phyloP scores from a whole-genome alignment of 1,140 invertebrate genomes.

The Drosophila ambigua region DNA sequence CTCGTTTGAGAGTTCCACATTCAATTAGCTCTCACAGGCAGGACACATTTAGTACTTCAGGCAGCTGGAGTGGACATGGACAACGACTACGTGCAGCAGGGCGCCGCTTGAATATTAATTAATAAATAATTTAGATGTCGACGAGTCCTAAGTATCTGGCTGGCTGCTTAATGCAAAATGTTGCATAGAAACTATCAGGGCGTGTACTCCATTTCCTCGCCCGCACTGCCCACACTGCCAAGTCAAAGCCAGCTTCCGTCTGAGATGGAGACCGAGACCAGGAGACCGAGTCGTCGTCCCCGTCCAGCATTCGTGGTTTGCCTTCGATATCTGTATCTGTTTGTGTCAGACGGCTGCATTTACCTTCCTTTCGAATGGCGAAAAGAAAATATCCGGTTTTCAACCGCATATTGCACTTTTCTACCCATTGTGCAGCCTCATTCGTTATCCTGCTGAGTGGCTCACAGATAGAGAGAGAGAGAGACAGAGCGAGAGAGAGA shows the following conservation, averaged over 20 bases:
- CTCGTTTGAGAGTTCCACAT: conserved; percentile 8
- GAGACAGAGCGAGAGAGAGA: conserved; percentile 23
- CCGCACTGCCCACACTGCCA: conserved; percentile 25
- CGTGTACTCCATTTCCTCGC: conserved; percentile 59
- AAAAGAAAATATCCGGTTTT: conserved; percentile 70
- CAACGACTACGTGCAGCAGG: no score
- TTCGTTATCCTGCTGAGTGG: conserved; percentile 54
- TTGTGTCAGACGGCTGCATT: conserved; percentile 39
- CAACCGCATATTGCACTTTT: conserved; percentile 72
- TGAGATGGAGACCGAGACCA: conserved; percentile 32
- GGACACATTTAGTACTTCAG: conserved; percentile 1
- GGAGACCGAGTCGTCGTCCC: background rate
- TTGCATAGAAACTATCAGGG: conserved; percentile 3
- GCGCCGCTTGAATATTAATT: conserved; percentile 40
- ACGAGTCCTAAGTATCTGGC: conserved; percentile 12
- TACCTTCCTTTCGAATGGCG: conserved; percentile 24
- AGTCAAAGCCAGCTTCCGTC: conserved; percentile 62
- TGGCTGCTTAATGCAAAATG: conserved; percentile 6
- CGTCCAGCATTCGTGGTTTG: background rate
- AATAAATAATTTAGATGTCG: conserved; percentile 26
- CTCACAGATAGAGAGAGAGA: conserved; percentile 23
- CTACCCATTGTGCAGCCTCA: conserved; percentile 61
- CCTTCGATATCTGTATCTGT: conserved; percentile 37
- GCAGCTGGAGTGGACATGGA: conserved; percentile 18
- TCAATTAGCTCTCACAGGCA: conserved; percentile 36